Base-by-base conservation (phyloP, 37 sponge, comb jelly and placozoan genomes). In the Beroe forskalii region DNA sequence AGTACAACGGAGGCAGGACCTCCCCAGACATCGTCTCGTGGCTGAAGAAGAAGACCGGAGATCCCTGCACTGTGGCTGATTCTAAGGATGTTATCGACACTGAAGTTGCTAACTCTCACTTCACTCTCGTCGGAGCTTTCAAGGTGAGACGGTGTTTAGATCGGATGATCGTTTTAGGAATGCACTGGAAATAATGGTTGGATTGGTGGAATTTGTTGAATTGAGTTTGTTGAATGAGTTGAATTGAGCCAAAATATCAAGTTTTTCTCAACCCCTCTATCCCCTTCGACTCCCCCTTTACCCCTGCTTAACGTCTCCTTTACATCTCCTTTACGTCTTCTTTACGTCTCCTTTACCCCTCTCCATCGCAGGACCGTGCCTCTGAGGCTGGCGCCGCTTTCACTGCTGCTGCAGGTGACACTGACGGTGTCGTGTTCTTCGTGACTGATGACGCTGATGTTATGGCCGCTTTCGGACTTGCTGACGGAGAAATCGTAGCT, bases 11-110 rank as follows among this genome's bases (percentile, higher is more conserved):
- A n/a, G n/a, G n/a, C n/a, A n/a, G n/a, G n/a, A 93, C 91, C 30
- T 94, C 95, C 32, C 89, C 61, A 14, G 99, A 95, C 60, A 99
- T 99, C 48, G 95, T 99, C 9, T 76, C 60, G 62, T 99, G 99
- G 99, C 67, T 99, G 36, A 80, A 91, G 90, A 96, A 96, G 93
- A 94, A 94, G 40, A 95, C 97, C 0, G 99, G 99, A 0, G 95
- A 96, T 61, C 93, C 96, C 23, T 67, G 62, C 3, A 66, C 41
- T 0, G 94, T 99, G 25, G 72, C 76, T 31, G 69, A 92, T 0
- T 44, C 33, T 31, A 95, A 95, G 39, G 91, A 91, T 31, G 94
- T 92, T 43, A 3, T n/a, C 24, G 86, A 80, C 42, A 30, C 75
- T 37, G 75, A 72, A 39, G 75, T 72, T 72, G 86, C 44, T 23